Evolutionary conservation across 2,113 vertebrate species (phyloP), one percentile per base, ranked within the genome.

Genomic region (Cavia aperea): DNA sequence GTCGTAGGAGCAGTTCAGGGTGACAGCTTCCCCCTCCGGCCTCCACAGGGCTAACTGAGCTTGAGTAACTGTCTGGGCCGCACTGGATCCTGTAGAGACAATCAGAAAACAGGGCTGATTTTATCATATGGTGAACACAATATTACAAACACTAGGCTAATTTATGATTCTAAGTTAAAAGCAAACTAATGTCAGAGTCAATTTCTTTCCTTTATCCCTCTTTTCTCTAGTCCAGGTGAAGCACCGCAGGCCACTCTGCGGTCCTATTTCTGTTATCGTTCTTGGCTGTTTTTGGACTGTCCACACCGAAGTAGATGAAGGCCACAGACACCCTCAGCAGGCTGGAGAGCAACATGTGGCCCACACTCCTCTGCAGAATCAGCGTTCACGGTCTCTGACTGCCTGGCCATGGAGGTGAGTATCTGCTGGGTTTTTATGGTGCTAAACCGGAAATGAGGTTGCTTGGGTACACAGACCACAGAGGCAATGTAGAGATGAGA

Each of bases 51-150:
- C 11, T 82, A 21, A 0, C 7, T 51, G 83, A 49, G 19, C n/a
- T 63, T 94, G 94, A 85, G 33, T 84, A 31, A 79, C 46, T 63
- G 70, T 72, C 66, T 94, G 86, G 46, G 68, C 65, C 93, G 88
- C 3, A 9, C 72, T 82, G 19, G 6, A 91, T 73, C 92, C 88
- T 94, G 77, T 49, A 60, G 68, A 16, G 36, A 77, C 79, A 91
- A 95, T 11, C 60, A 79, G 66, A 90, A 94, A 89, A 89, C 72
- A 83, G 3, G 82, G 3, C 11, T 83, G 62, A 84, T 39, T 36
- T 33, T 92, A 26, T 89, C 4, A 39, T 29, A 4, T 4, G 31
- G 8, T 54, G 70, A 84, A 54, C 21, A 86, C 88, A 68, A 86
- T 46, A 39, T 4, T n/a, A 1, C 19, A 36, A 78, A 6, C 78